Evolutionary conservation across 2,888 invertebrate genomes (phyloP).

Genomic region (Leptopilina myrica): DNA sequence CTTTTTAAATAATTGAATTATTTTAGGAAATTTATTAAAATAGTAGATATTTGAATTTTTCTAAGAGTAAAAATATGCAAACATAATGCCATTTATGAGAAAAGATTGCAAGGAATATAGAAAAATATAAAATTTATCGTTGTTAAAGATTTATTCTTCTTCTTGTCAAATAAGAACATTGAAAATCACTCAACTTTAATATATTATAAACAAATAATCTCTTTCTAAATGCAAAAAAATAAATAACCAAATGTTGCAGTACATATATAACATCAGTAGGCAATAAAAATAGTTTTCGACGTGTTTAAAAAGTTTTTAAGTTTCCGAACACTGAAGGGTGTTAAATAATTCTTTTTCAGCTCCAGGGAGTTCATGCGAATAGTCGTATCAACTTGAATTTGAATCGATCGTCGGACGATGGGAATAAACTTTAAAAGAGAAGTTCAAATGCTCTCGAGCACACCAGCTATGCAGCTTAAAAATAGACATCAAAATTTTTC

Average conservation of each 20-base stretch:
- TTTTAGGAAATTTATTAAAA: too few relatives aligned
- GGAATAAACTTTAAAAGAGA: constrained; percentile 27
- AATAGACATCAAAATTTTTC: constrained; percentile 22
- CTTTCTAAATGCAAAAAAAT: neutral
- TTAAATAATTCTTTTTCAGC: constrained; percentile 20
- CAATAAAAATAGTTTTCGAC: neutral
- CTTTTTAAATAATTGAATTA: too few relatives aligned
- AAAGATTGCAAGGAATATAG: too few relatives aligned
- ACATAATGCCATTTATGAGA: neutral
- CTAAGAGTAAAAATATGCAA: neutral
- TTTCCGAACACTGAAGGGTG: constrained; percentile 2
- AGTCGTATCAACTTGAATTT: constrained; percentile 24
- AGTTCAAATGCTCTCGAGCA: constrained; percentile 20
- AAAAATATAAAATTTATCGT: too few relatives aligned
- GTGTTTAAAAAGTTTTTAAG: neutral
- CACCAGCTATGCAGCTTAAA: constrained; percentile 15
- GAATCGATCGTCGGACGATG: constrained; percentile 29
- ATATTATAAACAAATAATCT: too few relatives aligned
- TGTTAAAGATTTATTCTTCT: too few relatives aligned
- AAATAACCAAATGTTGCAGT: neutral
- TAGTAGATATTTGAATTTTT: neutral
- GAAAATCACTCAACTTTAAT: too few relatives aligned
- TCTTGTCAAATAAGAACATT: too few relatives aligned
- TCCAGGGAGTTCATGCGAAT: constrained; percentile 13
- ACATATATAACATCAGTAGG: neutral